Evolutionary conservation across 2,113 vertebrate species (phyloP), one percentile per base, ranked within the genome.

Genomic region (Reinhardtius hippoglossoides): DNA sequence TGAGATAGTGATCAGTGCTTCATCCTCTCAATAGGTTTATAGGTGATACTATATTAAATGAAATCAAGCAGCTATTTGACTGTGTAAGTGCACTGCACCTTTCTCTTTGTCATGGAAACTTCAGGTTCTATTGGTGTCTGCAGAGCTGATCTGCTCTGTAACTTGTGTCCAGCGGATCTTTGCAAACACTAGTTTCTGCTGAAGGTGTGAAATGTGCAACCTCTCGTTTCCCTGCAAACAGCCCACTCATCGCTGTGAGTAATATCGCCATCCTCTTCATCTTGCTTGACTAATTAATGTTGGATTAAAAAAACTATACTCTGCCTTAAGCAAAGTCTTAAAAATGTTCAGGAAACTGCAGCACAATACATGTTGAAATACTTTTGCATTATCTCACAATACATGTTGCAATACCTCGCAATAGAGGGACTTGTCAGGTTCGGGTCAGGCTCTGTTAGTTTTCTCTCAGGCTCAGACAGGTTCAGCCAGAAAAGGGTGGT

Each of bases 121-220:
- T 46, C 3, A 13, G 13, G 55, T 64, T 57, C 67, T 37, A 71
- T 50, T 26, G 62, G 50, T 54, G 31, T 76, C n/a, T 73, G 15
- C 10, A 20, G 56, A 61, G 56, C 55, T 21, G 42, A 6, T 74
- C 24, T 21, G 12, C 57, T 44, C 6, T 10, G 56, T 44, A n/a
- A n/a, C 57, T 9, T 57, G 20, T 76, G 37, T 31, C 85, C 54
- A 37, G 48, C 24, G 2, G 23, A 27, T 76, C 72, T 67, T 37
- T 64, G 69, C 69, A 80, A 81, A 68, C 52, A 66, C 67, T 67
- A 78, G 67, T 70, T 82, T 81, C 61, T 78, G 57, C 83, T 84
- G 74, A 81, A 79, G 63, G 71, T 81, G 80, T 81, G 74, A 85
- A 79, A 85, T 81, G 61, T 74, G 74, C 52, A 71, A 82, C 76